phyloP scores from a whole-genome alignment of 2,888 invertebrate species.

The Anorthoa munda region DNA sequence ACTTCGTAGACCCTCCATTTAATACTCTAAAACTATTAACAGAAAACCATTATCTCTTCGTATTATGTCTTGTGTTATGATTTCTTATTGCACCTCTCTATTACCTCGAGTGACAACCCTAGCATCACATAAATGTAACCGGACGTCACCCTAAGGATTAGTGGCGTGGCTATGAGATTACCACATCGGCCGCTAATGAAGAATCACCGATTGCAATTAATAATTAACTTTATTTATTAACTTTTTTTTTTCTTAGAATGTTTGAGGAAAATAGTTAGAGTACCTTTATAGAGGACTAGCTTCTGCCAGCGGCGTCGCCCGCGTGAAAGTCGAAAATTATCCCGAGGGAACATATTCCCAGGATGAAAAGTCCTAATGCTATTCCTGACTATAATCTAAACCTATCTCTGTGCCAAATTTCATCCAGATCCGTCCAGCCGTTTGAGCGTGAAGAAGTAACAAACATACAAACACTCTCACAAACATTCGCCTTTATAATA shows the following conservation, averaged over 20 bases:
- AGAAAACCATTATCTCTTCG: background rate
- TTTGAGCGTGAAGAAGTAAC: too few species aligned
- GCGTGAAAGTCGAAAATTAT: too few species aligned
- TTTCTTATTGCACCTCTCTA: constrained; percentile 2
- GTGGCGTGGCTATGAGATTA: constrained; percentile 89
- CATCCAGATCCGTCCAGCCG: too few species aligned
- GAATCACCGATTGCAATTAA: constrained; percentile 87
- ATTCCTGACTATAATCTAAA: too few species aligned
- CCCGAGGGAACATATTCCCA: too few species aligned
- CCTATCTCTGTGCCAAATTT: too few species aligned
- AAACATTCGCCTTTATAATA: too few species aligned
- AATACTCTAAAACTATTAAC: background rate
- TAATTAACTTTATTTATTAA: constrained; percentile 72
- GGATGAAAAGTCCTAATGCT: too few species aligned
- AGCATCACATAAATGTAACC: constrained; percentile 81
- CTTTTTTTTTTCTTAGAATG: background rate
- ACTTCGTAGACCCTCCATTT: constrained; percentile 1
- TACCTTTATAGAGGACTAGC: too few species aligned
- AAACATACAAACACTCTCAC: too few species aligned
- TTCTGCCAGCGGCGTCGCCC: too few species aligned
- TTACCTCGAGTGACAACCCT: constrained; percentile 77
- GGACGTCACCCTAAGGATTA: constrained; percentile 90
- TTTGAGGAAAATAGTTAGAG: background rate
- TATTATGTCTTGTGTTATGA: background rate
- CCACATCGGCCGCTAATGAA: constrained; percentile 90